These are phyloP conservation scores for Listrodromus nycthemerus DNA, from an alignment of 2,888 invertebrate species.

Conservation along the genomic window DNA sequence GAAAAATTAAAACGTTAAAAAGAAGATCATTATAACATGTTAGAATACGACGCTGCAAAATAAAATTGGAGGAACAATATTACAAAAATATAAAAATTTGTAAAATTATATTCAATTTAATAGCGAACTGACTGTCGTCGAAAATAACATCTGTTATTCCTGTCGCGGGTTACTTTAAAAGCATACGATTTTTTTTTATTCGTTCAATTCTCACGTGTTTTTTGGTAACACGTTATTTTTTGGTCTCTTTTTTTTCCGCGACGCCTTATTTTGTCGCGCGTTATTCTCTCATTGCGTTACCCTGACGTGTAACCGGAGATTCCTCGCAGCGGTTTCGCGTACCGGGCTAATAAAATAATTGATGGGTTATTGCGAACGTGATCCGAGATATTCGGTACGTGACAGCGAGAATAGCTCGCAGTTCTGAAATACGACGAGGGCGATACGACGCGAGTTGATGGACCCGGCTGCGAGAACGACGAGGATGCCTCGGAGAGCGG, in stretches of 20 bases:
- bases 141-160: neutral
- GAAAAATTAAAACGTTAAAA: no score
- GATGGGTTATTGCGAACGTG: conserved; percentile 70
- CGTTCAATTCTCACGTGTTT: neutral
- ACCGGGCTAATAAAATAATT: conserved; percentile 68
- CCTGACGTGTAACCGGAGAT: neutral
- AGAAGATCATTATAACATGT: neutral
- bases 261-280: neutral
- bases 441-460: conserved; percentile 31
- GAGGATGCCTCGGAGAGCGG: neutral
- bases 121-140: no score
- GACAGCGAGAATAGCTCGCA: conserved; percentile 25
- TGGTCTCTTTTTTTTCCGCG: neutral
- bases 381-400: conserved; percentile 47
- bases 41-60: neutral
- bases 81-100: no score
- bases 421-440: conserved; percentile 2
- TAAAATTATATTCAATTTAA: no score
- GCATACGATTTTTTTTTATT: neutral
- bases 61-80: neutral
- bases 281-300: neutral
- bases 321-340: neutral
- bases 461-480: neutral
- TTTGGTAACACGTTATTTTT: neutral
- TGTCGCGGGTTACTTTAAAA: neutral